Percentiles rank a stretch among this genome's conserved stretches.
phyloP scores from a whole-genome alignment of 2,888 invertebrate species.

The Trichacis sp. region DNA sequence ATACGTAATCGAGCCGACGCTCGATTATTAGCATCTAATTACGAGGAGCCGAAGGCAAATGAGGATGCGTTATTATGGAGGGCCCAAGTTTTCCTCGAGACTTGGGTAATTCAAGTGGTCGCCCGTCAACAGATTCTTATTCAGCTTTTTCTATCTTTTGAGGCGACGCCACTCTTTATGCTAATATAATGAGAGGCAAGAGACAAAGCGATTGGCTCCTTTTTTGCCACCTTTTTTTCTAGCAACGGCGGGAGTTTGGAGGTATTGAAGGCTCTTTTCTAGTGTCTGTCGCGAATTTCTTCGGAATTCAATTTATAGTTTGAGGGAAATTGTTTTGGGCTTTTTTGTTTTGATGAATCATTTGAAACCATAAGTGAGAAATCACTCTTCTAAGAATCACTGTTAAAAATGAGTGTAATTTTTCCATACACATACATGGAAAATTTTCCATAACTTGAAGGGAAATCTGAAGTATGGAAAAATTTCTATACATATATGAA shows the following conservation, averaged over 20 bases:
- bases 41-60: too few relatives aligned
- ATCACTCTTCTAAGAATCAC: too few relatives aligned
- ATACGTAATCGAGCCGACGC: conserved; percentile 43
- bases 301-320: too few relatives aligned
- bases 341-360: too few relatives aligned
- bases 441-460: too few relatives aligned
- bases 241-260: too few relatives aligned
- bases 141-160: conserved; percentile 12
- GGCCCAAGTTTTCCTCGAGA: conserved; percentile 4
- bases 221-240: background rate
- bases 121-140: background rate
- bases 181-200: background rate
- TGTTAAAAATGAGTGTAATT: too few relatives aligned
- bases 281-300: background rate
- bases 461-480: too few relatives aligned
- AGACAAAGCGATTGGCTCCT: conserved; percentile 1
- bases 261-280: too few relatives aligned
- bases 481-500: too few relatives aligned
- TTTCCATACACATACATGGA: too few relatives aligned
- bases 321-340: background rate
- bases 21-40: conserved; percentile 67
- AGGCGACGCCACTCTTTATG: background rate
- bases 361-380: too few relatives aligned
- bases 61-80: conserved; percentile 14
- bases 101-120: conserved; percentile 2